A percentile compares a stretch with the other conserved stretches of the same genome.
phyloP scores from a whole-genome alignment of 2,113 vertebrate genomes.

The Pelusios castaneus region DNA sequence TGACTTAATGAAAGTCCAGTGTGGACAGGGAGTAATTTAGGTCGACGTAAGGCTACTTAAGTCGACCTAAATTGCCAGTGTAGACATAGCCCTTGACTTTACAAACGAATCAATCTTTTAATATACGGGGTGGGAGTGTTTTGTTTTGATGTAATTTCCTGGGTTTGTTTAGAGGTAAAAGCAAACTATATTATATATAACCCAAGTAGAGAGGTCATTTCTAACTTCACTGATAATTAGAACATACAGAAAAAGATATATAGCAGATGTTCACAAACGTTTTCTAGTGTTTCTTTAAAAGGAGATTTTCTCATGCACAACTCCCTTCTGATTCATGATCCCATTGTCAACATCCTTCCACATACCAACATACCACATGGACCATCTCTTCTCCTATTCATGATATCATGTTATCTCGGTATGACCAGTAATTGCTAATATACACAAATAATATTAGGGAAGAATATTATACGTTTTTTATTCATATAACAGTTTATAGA shows the following conservation, averaged over 20 bases:
- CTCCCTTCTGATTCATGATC: background rate
- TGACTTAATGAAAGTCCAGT: no score
- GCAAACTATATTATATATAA: background rate
- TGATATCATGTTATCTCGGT: background rate
- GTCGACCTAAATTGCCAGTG: no score
- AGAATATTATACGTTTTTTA: background rate
- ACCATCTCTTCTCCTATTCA: background rate
- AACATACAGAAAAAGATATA: no score
- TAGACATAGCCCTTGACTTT: background rate
- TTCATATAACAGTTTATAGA: background rate
- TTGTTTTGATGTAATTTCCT: no score
- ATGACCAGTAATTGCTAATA: background rate
- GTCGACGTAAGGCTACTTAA: no score
- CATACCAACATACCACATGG: background rate
- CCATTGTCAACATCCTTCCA: background rate
- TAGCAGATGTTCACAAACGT: background rate
- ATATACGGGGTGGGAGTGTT: background rate
- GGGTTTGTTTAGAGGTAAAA: background rate
- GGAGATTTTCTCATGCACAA: no score
- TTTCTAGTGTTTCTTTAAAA: background rate
- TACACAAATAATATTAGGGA: background rate
- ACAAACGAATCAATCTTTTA: background rate
- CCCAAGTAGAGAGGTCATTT: background rate
- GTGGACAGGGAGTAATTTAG: no score
- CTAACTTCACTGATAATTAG: no score